Evolutionary conservation across 2,888 invertebrate species (phyloP).

Genomic region (Drosophila falleni): DNA sequence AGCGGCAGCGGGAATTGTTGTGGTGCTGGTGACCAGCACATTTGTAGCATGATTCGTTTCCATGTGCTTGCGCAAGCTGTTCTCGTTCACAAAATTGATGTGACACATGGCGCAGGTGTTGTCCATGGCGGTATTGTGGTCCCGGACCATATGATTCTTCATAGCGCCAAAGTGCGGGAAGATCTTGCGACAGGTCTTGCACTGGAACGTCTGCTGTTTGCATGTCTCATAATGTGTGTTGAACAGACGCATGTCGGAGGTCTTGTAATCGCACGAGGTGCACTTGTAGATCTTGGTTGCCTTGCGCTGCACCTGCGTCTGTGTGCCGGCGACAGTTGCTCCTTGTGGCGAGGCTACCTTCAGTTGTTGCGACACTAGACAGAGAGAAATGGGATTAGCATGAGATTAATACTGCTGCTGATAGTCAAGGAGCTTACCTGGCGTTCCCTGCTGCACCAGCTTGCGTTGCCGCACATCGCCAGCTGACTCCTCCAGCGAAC

Average conservation of each 20-base stretch:
- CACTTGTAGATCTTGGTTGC: constrained; percentile 85
- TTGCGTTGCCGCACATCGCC: constrained; percentile 71
- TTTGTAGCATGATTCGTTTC: constrained; percentile 85
- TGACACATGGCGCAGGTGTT: constrained; percentile 84
- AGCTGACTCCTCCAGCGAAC: constrained; percentile 65
- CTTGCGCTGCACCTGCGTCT: constrained; percentile 80
- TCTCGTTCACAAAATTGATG: constrained; percentile 84
- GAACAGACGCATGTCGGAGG: constrained; percentile 85
- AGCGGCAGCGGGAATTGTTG: constrained; percentile 82
- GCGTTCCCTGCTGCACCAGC: constrained; percentile 73
- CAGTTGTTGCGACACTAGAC: constrained; percentile 55
- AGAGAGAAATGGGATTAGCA: neutral
- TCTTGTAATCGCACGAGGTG: constrained; percentile 85
- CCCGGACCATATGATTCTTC: constrained; percentile 85
- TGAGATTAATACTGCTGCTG: neutral
- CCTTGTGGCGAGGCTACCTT: constrained; percentile 71
- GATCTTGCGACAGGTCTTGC: constrained; percentile 85
- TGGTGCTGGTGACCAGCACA: constrained; percentile 82
- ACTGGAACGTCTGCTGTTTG: constrained; percentile 85
- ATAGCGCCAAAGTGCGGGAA: constrained; percentile 84
- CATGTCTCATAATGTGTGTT: constrained; percentile 85
- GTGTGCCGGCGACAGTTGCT: constrained; percentile 57
- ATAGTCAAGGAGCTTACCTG: constrained; percentile 61
- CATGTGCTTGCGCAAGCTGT: constrained; percentile 85
- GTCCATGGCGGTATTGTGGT: constrained; percentile 84